Base-by-base conservation (phyloP, 2,113 vertebrate genomes). In the Astatoreochromis straeleni region DNA sequence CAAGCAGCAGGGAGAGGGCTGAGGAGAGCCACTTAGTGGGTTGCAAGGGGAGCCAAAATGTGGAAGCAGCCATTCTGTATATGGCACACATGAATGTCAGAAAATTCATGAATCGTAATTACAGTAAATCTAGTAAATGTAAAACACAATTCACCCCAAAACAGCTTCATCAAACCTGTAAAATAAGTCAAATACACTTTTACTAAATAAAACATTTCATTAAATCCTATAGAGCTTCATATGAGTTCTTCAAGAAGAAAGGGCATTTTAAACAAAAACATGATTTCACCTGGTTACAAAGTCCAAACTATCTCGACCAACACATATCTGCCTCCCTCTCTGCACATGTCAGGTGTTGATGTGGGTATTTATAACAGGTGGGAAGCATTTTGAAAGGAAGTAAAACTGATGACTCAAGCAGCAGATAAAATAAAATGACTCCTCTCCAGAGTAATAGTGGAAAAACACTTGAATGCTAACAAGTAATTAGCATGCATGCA, bases 291-390 rank as follows among this genome's bases (percentile, higher is more conserved):
- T 45, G 68, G 40, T 73, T 73, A 45, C 21, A 73, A 45, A 73
- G 40, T 73, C 68, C 40, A 24, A 24, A 45, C 38, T 26, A 38
- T 26, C 38, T 57, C 5, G 51, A 86, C 79, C 84, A 19, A 70
- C 47, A 35, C 33, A 24, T 10, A 58, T 19, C 68, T 42, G 3
- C 40, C 13, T 73, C 40, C 68, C 8, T 45, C 38, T 73, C 68
- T 73, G 40, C 26, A 17, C 65, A 85, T 16, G 26, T 83, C 5
- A 42, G 35, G 9, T 21, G 35, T 63, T 53, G 88, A n/a, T 87
- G 21, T 33, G 38, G 70, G 26, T 85, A 73, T 94, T 94, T 95
- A 90, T 95, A 90, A 78, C 8, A 8, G 54, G 53, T 78, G 63
- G 24, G 70, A 65, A 87, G 19, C 7, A 11, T 68, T 84, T 84